These are phyloP conservation scores for Strongylocentrotus purpuratus DNA, from an alignment of 35 echinoderm and acorn worm genomes.

Conservation along the genomic window DNA sequence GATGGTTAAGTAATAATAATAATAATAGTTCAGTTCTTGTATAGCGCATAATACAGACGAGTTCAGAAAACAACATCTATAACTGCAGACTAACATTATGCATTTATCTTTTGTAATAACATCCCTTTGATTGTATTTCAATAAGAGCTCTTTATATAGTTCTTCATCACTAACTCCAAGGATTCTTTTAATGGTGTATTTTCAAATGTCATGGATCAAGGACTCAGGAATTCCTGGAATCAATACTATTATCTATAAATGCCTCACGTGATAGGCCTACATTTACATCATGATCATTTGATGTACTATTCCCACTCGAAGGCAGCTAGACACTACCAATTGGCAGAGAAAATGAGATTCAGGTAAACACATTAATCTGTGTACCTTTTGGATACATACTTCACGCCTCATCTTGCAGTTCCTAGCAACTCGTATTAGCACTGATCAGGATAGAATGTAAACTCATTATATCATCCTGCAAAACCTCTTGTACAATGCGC, in stretches of 20 bases:
- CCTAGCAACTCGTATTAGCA: background rate
- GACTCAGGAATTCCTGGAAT: background rate
- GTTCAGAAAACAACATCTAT: too few relatives aligned
- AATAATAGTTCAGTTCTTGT: background rate
- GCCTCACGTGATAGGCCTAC: background rate
- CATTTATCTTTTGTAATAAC: too few relatives aligned
- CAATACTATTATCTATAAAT: background rate
- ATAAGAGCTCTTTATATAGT: too few relatives aligned
- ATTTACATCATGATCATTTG: background rate
- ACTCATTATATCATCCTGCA: background rate
- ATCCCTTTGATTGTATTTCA: too few relatives aligned
- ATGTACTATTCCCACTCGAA: background rate
- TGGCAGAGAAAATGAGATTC: background rate
- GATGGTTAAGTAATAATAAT: background rate
- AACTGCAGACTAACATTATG: too few relatives aligned
- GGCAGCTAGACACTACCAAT: background rate
- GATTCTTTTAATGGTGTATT: too few relatives aligned
- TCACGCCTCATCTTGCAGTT: background rate
- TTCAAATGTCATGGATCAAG: background rate
- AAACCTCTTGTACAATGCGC: background rate
- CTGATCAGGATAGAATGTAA: background rate
- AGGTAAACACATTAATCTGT: background rate
- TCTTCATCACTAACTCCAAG: too few relatives aligned
- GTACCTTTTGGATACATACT: background rate
- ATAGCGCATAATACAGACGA: too few relatives aligned